Percentiles rank a stretch among this genome's conserved stretches.
Conservation (phyloP, 92 coral and sea anemone species). For the Chrysogorgia sp. region DNA sequence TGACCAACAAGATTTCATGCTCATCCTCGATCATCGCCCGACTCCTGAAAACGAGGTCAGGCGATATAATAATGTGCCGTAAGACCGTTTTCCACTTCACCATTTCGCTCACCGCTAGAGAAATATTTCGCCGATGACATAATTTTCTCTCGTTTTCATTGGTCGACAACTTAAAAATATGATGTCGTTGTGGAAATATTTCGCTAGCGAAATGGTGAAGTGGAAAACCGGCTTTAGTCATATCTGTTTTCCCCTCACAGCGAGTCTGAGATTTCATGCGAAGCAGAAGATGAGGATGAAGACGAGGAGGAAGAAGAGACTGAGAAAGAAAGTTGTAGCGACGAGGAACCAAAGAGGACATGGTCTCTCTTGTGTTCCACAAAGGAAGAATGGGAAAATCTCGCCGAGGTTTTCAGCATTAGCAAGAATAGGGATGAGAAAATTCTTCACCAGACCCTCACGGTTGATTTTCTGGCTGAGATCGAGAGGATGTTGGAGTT, state of each 20-base stretch:
- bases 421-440: slow-evolving; percentile 88
- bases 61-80: too few relatives aligned
- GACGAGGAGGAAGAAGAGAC: slow-evolving; percentile 61
- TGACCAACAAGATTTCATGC: too few relatives aligned
- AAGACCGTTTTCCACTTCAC: too few relatives aligned
- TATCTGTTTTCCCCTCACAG: neutral
- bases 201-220: too few relatives aligned
- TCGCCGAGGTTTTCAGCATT: slow-evolving; percentile 83
- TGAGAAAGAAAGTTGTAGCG: slow-evolving; percentile 53
- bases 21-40: too few relatives aligned
- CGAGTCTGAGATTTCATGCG: slow-evolving; percentile 58
- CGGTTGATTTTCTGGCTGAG: slow-evolving; percentile 95
- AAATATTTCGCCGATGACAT: too few relatives aligned
- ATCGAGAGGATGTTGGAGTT: slow-evolving; percentile 91
- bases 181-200: too few relatives aligned
- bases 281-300: slow-evolving; percentile 54
- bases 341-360: slow-evolving; percentile 39
- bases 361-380: slow-evolving; percentile 89
- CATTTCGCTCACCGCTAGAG: too few relatives aligned
- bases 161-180: too few relatives aligned
- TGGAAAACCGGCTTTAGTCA: neutral
- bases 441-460: slow-evolving; percentile 85
- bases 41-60: too few relatives aligned
- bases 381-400: slow-evolving; percentile 83
- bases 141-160: too few relatives aligned